phyloP scores from a whole-genome alignment of 1,140 invertebrate genomes.

The Cydia fagiglandana region DNA sequence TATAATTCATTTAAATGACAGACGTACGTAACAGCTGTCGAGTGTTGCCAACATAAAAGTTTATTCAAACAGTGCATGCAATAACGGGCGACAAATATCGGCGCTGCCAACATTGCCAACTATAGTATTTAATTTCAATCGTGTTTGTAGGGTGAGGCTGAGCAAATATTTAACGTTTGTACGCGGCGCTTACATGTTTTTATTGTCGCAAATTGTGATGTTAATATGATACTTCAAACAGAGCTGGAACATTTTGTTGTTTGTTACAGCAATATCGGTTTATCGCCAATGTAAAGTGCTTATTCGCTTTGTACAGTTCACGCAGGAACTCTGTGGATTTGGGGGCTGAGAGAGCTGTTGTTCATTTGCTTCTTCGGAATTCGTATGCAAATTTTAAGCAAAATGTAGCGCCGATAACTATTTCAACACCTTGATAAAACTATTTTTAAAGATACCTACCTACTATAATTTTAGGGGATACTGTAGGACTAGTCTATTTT shows the following conservation, averaged over 20 bases:
- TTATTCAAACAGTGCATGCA: constrained; percentile 22
- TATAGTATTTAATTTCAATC: constrained; percentile 27
- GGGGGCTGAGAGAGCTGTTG: too few relatives aligned
- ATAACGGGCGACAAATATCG: constrained; percentile 20
- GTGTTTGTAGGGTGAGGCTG: constrained; percentile 23
- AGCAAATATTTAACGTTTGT: constrained; percentile 22
- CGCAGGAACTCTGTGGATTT: too few relatives aligned
- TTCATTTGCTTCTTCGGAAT: too few relatives aligned
- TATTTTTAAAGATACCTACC: too few relatives aligned
- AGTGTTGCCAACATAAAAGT: constrained; percentile 29
- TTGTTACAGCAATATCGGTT: not conserved
- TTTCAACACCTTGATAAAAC: too few relatives aligned
- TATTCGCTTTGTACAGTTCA: not conserved
- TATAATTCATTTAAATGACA: constrained; percentile 16
- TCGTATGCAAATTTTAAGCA: too few relatives aligned
- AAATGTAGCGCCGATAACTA: too few relatives aligned
- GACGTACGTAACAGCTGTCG: not conserved
- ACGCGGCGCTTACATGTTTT: constrained; percentile 6
- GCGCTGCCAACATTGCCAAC: constrained; percentile 22
- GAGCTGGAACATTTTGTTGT: not conserved
- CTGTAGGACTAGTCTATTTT: not conserved
- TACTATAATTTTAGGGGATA: too few relatives aligned
- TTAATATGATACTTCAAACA: constrained; percentile 19
- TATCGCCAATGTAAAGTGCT: not conserved
- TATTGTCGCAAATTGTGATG: constrained; percentile 16